Evolutionary conservation across 2,797 vertebrate genomes (phyloP).

Genomic region (Manis javanica): DNA sequence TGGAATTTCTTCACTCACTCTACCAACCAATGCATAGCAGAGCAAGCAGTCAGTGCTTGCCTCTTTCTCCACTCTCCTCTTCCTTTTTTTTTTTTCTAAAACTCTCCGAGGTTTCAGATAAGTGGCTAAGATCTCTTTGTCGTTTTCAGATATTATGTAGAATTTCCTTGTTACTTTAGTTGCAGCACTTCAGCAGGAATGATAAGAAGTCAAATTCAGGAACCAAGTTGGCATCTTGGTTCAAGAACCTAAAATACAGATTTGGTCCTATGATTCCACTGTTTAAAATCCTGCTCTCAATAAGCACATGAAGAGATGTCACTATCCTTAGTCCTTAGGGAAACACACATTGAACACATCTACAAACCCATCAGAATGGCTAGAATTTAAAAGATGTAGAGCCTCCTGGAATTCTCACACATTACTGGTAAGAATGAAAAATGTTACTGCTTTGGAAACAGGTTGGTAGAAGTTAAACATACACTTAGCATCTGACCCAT

Average conservation of each 20-base stretch:
- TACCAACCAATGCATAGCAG: neutral
- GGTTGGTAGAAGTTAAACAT: neutral
- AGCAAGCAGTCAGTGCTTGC: neutral
- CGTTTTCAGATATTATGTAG: neutral
- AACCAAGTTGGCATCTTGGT: neutral
- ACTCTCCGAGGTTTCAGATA: neutral
- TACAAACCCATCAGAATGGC: neutral
- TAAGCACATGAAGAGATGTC: neutral
- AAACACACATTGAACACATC: neutral
- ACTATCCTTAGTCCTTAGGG: neutral
- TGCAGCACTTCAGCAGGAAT: neutral
- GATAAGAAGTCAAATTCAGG: constrained; percentile 3
- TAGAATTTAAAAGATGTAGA: neutral
- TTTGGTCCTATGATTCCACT: neutral
- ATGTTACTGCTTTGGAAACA: neutral
- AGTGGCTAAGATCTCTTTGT: neutral
- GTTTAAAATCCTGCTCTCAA: neutral
- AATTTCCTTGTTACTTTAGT: neutral
- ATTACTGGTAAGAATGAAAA: neutral
- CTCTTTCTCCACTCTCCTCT: neutral
- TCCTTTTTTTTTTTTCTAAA: neutral
- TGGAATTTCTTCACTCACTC: neutral
- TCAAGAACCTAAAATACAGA: constrained; percentile 8
- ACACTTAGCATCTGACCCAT: neutral
- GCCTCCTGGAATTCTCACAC: neutral